A percentile compares a stretch with the other conserved stretches of the same genome.
Conservation (phyloP, 2,113 vertebrate species). For the Zootoca vivipara region DNA sequence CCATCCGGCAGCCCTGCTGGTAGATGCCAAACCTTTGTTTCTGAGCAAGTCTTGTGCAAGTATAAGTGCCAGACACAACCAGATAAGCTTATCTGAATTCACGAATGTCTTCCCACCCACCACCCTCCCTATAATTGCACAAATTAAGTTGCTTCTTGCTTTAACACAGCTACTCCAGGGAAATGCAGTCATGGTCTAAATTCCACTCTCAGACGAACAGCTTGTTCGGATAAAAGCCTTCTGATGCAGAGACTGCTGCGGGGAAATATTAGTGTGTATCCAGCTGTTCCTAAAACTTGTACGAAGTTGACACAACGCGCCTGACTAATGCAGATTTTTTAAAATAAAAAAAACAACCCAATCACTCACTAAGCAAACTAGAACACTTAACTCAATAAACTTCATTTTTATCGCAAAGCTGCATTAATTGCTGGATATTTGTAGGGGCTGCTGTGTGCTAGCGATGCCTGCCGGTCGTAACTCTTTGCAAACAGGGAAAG, state of each 20-base stretch:
- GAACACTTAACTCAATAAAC: not conserved
- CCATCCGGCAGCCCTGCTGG: not conserved
- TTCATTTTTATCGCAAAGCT: slow-evolving; percentile 17
- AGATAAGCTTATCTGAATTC: not conserved
- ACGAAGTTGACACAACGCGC: not conserved
- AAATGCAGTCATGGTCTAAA: not conserved
- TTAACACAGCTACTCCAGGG: not conserved
- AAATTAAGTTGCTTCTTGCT: not conserved
- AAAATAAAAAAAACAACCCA: not conserved
- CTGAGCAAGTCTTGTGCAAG: not conserved
- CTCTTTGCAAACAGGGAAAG: not conserved
- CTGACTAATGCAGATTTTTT: not conserved
- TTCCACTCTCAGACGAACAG: not conserved
- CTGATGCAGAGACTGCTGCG: not conserved
- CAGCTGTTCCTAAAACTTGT: slow-evolving; percentile 40
- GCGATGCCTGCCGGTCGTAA: not conserved
- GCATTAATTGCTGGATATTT: slow-evolving; percentile 4
- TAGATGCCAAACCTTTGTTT: not conserved
- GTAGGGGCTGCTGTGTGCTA: not conserved
- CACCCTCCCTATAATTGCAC: not conserved
- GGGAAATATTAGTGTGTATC: slow-evolving; percentile 37
- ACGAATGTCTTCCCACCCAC: not conserved
- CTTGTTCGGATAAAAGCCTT: not conserved
- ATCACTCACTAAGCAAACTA: not conserved
- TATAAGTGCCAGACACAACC: not conserved